Conservation (phyloP, 2,888 invertebrate species). For the Acleris holmiana region DNA sequence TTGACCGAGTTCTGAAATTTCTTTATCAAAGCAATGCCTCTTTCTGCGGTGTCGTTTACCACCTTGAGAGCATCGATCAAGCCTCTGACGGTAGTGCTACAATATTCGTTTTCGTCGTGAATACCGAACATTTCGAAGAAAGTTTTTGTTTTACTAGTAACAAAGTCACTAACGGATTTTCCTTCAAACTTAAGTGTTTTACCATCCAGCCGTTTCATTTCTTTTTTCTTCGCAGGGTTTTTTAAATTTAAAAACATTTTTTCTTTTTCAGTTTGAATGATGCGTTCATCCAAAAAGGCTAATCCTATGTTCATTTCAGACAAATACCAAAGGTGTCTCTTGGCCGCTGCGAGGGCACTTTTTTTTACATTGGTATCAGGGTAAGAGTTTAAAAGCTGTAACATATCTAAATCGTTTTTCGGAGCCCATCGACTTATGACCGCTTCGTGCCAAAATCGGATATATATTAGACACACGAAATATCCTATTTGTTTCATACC, state of each 20-base stretch:
- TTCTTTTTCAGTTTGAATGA: too few species aligned
- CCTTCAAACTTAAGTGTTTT: not conserved
- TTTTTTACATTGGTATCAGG: not conserved
- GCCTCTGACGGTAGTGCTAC: not conserved
- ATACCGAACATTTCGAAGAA: not conserved
- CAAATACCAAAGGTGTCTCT: too few species aligned
- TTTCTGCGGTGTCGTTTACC: too few species aligned
- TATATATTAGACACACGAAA: not conserved
- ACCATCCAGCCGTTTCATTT: too few species aligned
- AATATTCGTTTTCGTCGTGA: not conserved
- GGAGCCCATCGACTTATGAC: not conserved
- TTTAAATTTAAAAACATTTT: too few species aligned
- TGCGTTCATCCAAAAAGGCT: too few species aligned
- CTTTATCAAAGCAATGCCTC: too few species aligned
- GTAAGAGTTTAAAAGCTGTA: not conserved
- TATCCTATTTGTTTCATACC: not conserved
- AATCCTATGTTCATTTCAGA: too few species aligned
- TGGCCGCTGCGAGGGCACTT: not conserved
- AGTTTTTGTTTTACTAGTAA: not conserved
- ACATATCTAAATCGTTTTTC: not conserved
- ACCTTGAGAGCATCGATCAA: too few species aligned
- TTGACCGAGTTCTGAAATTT: too few species aligned
- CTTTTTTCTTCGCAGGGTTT: too few species aligned
- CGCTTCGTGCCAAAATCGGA: not conserved
- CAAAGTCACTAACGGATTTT: conserved; percentile 3